Evolutionary conservation across 2,888 invertebrate species (phyloP).

Genomic region (Sminthurides aquaticus): DNA sequence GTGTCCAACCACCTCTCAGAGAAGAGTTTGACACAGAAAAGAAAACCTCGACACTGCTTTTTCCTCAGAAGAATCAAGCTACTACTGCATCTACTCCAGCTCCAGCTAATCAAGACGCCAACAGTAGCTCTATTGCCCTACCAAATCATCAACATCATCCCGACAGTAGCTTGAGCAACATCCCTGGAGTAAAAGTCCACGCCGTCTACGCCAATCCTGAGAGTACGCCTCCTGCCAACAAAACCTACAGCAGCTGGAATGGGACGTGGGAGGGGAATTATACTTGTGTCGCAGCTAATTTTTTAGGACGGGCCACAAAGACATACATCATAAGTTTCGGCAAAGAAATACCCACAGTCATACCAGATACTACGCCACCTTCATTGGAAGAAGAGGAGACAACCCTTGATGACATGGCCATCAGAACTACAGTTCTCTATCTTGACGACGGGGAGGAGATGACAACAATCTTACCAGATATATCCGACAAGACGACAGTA

Average conservation of each 20-base stretch:
- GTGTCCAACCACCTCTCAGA: constrained; percentile 16
- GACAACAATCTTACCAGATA: background rate
- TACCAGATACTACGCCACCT: background rate
- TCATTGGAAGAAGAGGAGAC: background rate
- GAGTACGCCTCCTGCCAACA: background rate
- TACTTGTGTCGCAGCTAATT: constrained; percentile 40
- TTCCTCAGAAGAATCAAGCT: too few relatives aligned
- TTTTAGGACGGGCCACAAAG: constrained; percentile 32
- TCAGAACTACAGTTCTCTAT: too few relatives aligned
- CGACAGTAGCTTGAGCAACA: too few relatives aligned
- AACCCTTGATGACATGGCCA: background rate
- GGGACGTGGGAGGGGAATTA: constrained; percentile 29
- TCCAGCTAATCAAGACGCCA: too few relatives aligned
- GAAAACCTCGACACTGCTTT: constrained; percentile 16
- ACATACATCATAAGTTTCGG: constrained; percentile 13
- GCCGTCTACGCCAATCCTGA: too few relatives aligned
- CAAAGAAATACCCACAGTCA: background rate
- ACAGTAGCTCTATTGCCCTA: too few relatives aligned
- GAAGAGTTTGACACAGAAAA: constrained; percentile 21
- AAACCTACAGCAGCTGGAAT: background rate
- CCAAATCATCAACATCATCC: too few relatives aligned
- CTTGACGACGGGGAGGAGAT: too few relatives aligned
- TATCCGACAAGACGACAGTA: too few relatives aligned
- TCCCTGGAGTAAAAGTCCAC: too few relatives aligned
- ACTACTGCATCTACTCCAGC: too few relatives aligned